phyloP scores from a whole-genome alignment of 2,888 invertebrate genomes.

The Dioctria linearis region DNA sequence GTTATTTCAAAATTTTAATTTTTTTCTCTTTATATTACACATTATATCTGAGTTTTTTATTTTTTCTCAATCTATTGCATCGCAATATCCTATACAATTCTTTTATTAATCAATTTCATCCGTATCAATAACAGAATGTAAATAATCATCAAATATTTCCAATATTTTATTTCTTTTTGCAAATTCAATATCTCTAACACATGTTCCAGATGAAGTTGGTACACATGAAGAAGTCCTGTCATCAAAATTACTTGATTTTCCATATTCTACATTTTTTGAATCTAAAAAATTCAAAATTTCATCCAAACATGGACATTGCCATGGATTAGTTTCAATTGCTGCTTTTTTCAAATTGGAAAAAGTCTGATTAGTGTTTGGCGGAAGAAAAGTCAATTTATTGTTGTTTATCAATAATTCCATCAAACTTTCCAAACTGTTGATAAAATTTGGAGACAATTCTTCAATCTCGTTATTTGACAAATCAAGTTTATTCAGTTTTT shows the following conservation, averaged over 20 bases:
- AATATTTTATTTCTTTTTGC: conserved; percentile 62
- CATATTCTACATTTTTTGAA: conserved; percentile 61
- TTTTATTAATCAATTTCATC: too few relatives aligned
- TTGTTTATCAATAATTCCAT: conserved; percentile 66
- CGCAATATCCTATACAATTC: too few relatives aligned
- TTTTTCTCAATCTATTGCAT: too few relatives aligned
- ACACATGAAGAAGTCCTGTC: conserved; percentile 67
- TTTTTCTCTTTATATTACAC: too few relatives aligned
- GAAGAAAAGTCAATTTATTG: conserved; percentile 67
- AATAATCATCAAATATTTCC: too few relatives aligned
- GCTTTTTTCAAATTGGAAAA: conserved; percentile 63
- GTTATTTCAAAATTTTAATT: too few relatives aligned
- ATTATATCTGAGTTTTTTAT: too few relatives aligned
- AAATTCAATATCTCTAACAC: conserved; percentile 63
- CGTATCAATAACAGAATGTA: too few relatives aligned
- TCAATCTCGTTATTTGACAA: conserved; percentile 65
- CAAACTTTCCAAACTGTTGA: conserved; percentile 56
- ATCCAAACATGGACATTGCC: conserved; percentile 68
- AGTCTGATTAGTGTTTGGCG: conserved; percentile 62
- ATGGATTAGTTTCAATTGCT: conserved; percentile 68
- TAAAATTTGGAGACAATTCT: conserved; percentile 61
- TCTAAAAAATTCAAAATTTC: conserved; percentile 64
- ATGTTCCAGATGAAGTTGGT: conserved; percentile 57
- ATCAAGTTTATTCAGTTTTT: conserved; percentile 65
- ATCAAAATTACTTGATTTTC: conserved; percentile 63